Base-by-base conservation (phyloP, 2,888 invertebrate species). In the Lochmaea capreae region DNA sequence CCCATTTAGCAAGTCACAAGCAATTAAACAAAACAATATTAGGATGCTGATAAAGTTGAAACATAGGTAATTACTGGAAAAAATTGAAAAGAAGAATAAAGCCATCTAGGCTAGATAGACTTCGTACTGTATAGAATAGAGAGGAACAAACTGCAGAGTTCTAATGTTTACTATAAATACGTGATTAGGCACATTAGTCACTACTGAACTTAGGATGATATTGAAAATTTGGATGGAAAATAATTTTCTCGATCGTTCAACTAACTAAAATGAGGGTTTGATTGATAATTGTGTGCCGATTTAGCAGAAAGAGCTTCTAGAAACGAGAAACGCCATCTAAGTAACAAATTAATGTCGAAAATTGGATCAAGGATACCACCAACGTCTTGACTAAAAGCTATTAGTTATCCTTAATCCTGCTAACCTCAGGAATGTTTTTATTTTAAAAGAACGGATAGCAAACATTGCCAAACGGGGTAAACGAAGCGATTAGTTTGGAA, bases 281-380 rank as follows among this genome's bases (percentile, higher is more conserved):
- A 71, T 71, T 71, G 71, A 71, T 71, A 71, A 65, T 57, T 71
- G 65, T 65, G 61, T 65, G 65, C 43, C 39, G 65, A 71, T 71
- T 70, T 63, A 39, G 18, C 10, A 43, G 43, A 62, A 43, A 62
- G 43, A 62, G 39, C 62, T 62, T 16, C 33, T 11, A 43, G 61
- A 62, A 43, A 62, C 43, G 62, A 62, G 43, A 62, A 62, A n/a
- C 62, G 16, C 43, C 62, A 12, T 62, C 62, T 62, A 62, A 62
- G 65, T 58, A 71, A 71, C 71, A 65, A 71, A 63, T 70, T 70
- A 52, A 63, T 63, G 70, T 9, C 39, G 59, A 65, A 71, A 71
- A 65, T 71, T 65, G 57, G 71, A 71, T 65, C 71, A 71, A 71
- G 71, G 62, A 62, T 62, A 62, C 9, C 33, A 58, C 26, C 52